Evolutionary conservation across 2,888 invertebrate genomes (phyloP), one percentile per base, ranked within the genome.

Genomic region (Cheilosia soror): DNA sequence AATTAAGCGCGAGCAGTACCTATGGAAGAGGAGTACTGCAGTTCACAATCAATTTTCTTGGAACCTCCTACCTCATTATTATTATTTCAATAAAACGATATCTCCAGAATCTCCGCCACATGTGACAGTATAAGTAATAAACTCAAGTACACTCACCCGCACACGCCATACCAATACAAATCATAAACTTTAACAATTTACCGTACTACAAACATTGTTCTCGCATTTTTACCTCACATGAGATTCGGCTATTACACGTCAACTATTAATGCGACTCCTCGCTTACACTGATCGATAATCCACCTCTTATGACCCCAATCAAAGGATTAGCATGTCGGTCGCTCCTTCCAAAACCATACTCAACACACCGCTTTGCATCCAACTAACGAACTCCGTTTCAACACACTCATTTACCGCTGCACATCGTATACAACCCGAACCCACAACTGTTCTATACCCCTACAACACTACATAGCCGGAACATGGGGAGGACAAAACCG

Each of bases 261-360:
- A 62, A 49, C 77, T 49, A 58, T 72, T 60, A 79, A 15, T 15
- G 58, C 20, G 31, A 33, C 51, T 69, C 15, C 40, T 69, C 27
- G 37, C 53, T 57, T 15, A 4, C 9, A 65, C 44, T 66, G 60
- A 62, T 82, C 77, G 60, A 78, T 72, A 77, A 60, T 58, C 51
- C 69, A 77, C 53, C 71, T 66, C 77, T 27, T 66, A 51, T 63
- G 42, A 47, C 60, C 60, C 62, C 62, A 31, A 49, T 69, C 69
- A 69, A 62, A 44, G 82, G 72, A 82, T 72, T 82, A 72, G 72
- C 58, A 82, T 77, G 78, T 62, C 53, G 49, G 53, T 72, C 20
- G 20, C 40, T 27, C 7, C 65, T 33, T 5, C 40, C 57, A 20
- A 53, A 60, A 60, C 65, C 75, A 55, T 40, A 47, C 33, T 29